Percentiles rank a stretch among this genome's conserved stretches.
These are phyloP conservation scores for Mesembrinibis cayennensis DNA, from an alignment of 2,113 vertebrate genomes.

Conservation along the genomic window DNA sequence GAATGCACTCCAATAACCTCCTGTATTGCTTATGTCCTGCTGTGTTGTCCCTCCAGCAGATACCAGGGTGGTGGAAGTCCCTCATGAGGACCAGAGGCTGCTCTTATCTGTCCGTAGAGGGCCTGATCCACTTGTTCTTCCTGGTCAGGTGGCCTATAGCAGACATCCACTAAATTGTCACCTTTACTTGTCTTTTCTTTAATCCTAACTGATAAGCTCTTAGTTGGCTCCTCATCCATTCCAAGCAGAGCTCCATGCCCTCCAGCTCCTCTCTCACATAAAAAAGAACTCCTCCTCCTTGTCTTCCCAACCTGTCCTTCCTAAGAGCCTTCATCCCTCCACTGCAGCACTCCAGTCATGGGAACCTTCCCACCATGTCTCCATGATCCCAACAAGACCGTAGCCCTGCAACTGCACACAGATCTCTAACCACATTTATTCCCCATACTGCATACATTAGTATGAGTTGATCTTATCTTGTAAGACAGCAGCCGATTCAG, in stretches of 20 bases:
- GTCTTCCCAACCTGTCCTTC: neutral
- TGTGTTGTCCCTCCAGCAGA: neutral
- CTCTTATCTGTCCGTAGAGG: neutral
- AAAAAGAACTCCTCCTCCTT: neutral
- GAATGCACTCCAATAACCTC: neutral
- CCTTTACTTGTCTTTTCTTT: neutral
- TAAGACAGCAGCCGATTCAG: neutral
- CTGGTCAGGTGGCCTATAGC: neutral
- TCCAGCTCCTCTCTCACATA: neutral
- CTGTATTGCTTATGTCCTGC: neutral
- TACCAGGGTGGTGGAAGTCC: neutral
- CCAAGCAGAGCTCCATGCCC: neutral
- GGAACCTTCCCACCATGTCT: neutral
- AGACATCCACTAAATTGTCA: neutral
- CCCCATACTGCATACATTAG: neutral
- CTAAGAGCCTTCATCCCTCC: neutral
- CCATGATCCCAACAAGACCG: neutral
- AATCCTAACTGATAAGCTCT: neutral
- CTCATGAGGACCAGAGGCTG: neutral
- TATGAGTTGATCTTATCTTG: neutral
- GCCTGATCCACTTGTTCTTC: neutral
- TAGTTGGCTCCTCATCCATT: neutral
- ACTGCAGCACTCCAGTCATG: neutral
- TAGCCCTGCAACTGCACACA: neutral
- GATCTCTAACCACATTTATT: neutral